Conservation (phyloP, 2,888 invertebrate genomes). For the Drosophila antonietae region DNA sequence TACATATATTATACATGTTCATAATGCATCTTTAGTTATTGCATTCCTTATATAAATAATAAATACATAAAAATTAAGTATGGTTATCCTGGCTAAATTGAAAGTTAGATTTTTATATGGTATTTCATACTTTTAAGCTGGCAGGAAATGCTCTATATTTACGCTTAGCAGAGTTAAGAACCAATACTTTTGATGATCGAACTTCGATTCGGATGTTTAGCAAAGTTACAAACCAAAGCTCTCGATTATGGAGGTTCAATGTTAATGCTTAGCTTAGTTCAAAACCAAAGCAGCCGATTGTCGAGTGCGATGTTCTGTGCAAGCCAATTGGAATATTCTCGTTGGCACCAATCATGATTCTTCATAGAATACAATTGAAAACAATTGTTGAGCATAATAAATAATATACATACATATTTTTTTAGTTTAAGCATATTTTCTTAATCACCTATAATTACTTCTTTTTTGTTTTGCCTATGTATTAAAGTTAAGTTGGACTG, state of each 20-base stretch:
- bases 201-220: neutral
- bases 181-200: neutral
- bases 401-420: no score
- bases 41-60: no score
- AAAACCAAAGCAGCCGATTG: neutral
- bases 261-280: neutral
- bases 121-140: slow-evolving; percentile 2
- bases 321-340: neutral
- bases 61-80: neutral
- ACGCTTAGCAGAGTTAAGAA: slow-evolving; percentile 5
- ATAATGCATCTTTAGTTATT: no score
- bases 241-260: neutral
- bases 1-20: no score
- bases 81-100: neutral
- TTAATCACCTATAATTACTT: no score
- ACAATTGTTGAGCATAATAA: no score
- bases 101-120: no score
- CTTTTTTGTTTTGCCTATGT: no score
- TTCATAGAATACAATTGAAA: neutral
- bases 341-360: neutral
- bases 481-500: no score
- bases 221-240: neutral
- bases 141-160: neutral
- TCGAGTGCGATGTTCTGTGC: neutral
- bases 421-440: no score